These are phyloP conservation scores for Hetaerina titia DNA, from an alignment of 2,888 invertebrate genomes.

Conservation along the genomic window DNA sequence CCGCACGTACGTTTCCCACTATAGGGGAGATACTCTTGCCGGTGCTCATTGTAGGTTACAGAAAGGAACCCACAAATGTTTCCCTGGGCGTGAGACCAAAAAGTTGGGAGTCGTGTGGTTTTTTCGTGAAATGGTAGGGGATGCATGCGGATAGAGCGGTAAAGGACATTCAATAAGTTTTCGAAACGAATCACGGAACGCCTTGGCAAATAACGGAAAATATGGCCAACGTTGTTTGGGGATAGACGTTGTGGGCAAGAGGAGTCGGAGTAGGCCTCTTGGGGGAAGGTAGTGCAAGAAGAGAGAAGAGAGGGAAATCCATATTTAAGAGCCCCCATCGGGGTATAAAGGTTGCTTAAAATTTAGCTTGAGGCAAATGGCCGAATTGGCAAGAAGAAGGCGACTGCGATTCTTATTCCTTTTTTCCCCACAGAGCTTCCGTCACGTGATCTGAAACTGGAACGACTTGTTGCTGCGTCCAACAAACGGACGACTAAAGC, in stretches of 20 bases:
- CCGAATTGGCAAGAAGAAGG: background rate
- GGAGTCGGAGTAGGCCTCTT: background rate
- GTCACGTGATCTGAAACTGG: slow-evolving; percentile 26
- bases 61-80: background rate
- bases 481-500: background rate
- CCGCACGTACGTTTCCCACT: slow-evolving; percentile 1
- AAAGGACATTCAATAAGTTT: background rate
- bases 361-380: background rate
- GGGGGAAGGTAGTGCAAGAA: background rate
- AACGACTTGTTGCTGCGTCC: slow-evolving; percentile 29
- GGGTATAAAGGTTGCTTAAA: background rate
- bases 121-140: background rate
- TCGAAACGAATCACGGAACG: background rate
- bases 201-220: slow-evolving; percentile 12
- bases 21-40: background rate
- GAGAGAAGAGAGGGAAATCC: background rate
- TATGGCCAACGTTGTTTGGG: background rate
- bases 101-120: background rate
- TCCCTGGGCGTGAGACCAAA: background rate
- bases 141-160: background rate
- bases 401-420: background rate
- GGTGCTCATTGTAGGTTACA: background rate
- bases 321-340: background rate
- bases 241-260: background rate
- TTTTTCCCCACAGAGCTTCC: background rate